These are phyloP conservation scores for Lycocerus yunnanus DNA, from an alignment of 2,888 invertebrate species.

Conservation along the genomic window DNA sequence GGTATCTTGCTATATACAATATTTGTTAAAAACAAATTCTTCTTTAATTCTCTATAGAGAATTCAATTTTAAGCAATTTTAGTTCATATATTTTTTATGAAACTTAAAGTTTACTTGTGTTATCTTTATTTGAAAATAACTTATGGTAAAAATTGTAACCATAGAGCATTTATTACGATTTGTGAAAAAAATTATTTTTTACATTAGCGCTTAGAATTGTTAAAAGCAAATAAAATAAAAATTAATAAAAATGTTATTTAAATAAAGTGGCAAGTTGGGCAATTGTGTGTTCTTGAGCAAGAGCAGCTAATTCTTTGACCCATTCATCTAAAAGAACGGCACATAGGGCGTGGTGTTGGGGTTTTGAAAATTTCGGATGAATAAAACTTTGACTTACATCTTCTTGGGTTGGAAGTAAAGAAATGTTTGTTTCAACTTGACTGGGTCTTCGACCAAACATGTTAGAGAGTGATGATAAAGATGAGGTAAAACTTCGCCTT, in stretches of 20 bases:
- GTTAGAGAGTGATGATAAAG: conserved; percentile 74
- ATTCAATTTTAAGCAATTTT: too few species aligned
- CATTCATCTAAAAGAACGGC: conserved; percentile 94
- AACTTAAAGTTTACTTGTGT: too few species aligned
- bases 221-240: neutral
- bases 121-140: too few species aligned
- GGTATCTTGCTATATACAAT: too few species aligned
- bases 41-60: too few species aligned
- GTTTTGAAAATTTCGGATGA: conserved; percentile 53
- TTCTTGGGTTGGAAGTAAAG: conserved; percentile 40
- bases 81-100: too few species aligned
- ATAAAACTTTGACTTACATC: conserved; percentile 44
- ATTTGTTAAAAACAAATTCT: too few species aligned
- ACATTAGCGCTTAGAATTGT: neutral
- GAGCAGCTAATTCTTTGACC: conserved; percentile 91
- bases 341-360: conserved; percentile 72
- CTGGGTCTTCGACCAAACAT: conserved; percentile 63
- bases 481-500: conserved; percentile 75
- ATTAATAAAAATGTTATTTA: conserved; percentile 40
- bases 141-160: too few species aligned
- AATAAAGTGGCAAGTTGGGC: conserved; percentile 60
- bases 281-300: conserved; percentile 91
- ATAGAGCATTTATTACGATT: neutral
- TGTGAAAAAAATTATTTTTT: neutral
- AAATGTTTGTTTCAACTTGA: conserved; percentile 45